phyloP scores from a whole-genome alignment of 2,113 vertebrate species.

The Axis porcinus region DNA sequence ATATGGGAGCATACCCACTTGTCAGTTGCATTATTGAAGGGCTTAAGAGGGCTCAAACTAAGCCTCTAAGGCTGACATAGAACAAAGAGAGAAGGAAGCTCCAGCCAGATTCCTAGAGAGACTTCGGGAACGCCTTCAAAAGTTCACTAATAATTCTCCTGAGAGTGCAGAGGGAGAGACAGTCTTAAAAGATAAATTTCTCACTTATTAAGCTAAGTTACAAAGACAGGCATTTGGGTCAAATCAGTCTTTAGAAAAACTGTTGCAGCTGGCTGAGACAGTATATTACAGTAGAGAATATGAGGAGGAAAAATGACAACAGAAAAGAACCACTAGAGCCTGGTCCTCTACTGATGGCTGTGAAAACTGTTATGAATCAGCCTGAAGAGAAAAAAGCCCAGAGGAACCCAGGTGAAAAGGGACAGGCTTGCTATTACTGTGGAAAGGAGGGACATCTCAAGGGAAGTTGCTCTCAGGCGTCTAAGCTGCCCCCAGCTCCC shows the following conservation, averaged over 20 bases:
- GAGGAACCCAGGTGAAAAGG: background rate
- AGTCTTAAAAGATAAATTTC: background rate
- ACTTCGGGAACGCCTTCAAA: background rate
- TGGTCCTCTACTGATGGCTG: background rate
- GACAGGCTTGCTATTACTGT: background rate
- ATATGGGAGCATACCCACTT: background rate
- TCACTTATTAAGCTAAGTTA: background rate
- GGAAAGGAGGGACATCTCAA: background rate
- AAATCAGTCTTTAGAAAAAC: background rate
- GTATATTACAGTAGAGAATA: background rate
- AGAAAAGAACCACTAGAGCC: background rate
- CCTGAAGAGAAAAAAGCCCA: background rate
- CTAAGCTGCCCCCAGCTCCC: background rate
- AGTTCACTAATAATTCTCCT: background rate
- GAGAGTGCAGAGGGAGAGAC: background rate
- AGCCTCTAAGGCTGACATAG: background rate
- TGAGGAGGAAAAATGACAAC: background rate
- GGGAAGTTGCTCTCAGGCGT: background rate
- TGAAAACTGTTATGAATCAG: background rate
- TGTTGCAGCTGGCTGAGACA: background rate
- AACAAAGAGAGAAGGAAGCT: background rate
- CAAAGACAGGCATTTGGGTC: background rate
- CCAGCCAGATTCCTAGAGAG: background rate
- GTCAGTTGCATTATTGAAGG: background rate
- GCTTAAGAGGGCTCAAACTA: background rate